Percentiles rank a stretch among this genome's conserved stretches.
These are phyloP conservation scores for Pogonomyrmex barbatus DNA, from an alignment of 1,140 invertebrate species.

Conservation along the genomic window DNA sequence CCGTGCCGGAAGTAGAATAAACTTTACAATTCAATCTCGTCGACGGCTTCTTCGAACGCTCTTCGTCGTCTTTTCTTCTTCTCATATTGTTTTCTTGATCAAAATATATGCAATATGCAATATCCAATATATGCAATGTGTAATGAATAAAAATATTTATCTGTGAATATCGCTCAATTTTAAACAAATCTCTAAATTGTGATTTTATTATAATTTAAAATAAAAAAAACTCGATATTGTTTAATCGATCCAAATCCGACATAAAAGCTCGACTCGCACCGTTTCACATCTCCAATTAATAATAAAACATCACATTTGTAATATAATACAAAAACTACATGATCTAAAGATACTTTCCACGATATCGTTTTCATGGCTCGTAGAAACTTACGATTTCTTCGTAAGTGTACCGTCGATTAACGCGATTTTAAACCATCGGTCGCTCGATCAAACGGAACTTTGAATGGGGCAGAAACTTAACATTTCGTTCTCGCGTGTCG, in stretches of 20 bases:
- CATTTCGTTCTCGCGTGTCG: conserved; percentile 32
- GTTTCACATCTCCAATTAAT: neutral
- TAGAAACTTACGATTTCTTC: neutral
- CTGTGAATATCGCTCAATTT: neutral
- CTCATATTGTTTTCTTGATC: too few relatives aligned
- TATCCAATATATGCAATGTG: neutral
- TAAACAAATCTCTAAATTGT: neutral
- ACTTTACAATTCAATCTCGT: conserved; percentile 35
- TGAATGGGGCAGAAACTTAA: conserved; percentile 28
- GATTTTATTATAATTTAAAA: neutral
- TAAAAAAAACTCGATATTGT: neutral
- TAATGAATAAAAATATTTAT: neutral
- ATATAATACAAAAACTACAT: neutral
- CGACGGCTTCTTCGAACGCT: neutral
- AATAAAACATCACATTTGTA: neutral
- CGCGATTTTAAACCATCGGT: neutral
- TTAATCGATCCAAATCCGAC: neutral
- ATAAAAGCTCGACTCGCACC: neutral
- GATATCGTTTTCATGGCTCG: neutral
- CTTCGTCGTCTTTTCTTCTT: neutral
- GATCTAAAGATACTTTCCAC: neutral
- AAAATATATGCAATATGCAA: neutral
- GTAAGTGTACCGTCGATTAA: neutral
- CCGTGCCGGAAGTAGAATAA: conserved; percentile 12
- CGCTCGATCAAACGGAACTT: conserved; percentile 17